These are phyloP conservation scores for Ctenosaura bakeri DNA, from an alignment of 2,797 vertebrate genomes.

Conservation along the genomic window DNA sequence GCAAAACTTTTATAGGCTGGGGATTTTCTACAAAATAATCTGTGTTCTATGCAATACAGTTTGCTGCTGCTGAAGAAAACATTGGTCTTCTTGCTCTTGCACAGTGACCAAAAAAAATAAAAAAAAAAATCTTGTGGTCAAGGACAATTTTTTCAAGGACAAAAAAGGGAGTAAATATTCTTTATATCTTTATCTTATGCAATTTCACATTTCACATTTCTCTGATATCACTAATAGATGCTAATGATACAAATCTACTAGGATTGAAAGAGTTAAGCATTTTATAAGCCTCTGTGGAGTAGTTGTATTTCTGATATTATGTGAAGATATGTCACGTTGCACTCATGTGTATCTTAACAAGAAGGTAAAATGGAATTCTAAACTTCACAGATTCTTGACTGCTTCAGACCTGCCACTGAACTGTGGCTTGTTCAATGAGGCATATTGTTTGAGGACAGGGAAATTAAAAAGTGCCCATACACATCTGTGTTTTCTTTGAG, in stretches of 20 bases:
- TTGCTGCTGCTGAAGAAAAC: too few relatives aligned
- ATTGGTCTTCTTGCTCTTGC: too few relatives aligned
- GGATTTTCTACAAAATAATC: too few relatives aligned
- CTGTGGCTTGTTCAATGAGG: slow-evolving; percentile 62
- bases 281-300: neutral
- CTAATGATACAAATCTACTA: slow-evolving; percentile 73
- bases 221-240: slow-evolving; percentile 50
- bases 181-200: too few relatives aligned
- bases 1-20: too few relatives aligned
- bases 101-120: too few relatives aligned
- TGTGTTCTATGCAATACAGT: too few relatives aligned
- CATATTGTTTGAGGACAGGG: slow-evolving; percentile 57
- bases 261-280: slow-evolving; percentile 48
- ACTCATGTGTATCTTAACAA: slow-evolving; percentile 64
- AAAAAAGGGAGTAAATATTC: too few relatives aligned
- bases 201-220: neutral
- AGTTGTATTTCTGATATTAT: slow-evolving; percentile 59
- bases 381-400: slow-evolving; percentile 29
- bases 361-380: slow-evolving; percentile 34
- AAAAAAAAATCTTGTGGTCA: too few relatives aligned
- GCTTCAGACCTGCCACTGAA: slow-evolving; percentile 64
- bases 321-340: slow-evolving; percentile 56
- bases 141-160: too few relatives aligned
- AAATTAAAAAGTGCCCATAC: slow-evolving; percentile 70
- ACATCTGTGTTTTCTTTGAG: slow-evolving; percentile 75